phyloP scores from a whole-genome alignment of 2,113 vertebrate genomes.

The Potamarius usumacintae region DNA sequence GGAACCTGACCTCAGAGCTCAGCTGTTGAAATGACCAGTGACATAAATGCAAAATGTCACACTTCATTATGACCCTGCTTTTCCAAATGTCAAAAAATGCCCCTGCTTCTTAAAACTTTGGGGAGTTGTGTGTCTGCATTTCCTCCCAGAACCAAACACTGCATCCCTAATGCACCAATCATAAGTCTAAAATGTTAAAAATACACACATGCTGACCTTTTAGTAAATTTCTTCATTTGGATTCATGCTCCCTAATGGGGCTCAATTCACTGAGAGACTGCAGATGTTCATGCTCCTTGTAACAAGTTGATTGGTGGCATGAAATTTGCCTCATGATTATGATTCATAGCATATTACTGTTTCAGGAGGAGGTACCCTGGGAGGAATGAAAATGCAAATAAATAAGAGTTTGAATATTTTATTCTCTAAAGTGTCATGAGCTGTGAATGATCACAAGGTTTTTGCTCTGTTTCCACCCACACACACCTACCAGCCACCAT shows the following conservation, averaged over 20 bases:
- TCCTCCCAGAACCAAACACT: slow-evolving; percentile 24
- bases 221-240: slow-evolving; percentile 73
- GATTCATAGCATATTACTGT: slow-evolving; percentile 21
- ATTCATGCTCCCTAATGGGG: slow-evolving; percentile 63
- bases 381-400: slow-evolving; percentile 27
- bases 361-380: not conserved
- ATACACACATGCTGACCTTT: slow-evolving; percentile 73
- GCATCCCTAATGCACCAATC: slow-evolving; percentile 24
- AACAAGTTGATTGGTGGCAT: slow-evolving; percentile 52
- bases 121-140: slow-evolving; percentile 21
- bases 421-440: slow-evolving; percentile 1
- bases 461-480: not conserved
- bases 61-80: slow-evolving; percentile 47
- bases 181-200: slow-evolving; percentile 59
- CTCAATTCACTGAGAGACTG: slow-evolving; percentile 2
- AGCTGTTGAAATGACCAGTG: not conserved
- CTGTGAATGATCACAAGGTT: not conserved
- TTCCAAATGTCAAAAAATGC: slow-evolving; percentile 53
- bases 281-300: slow-evolving; percentile 56
- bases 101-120: slow-evolving; percentile 42
- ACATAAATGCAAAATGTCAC: slow-evolving; percentile 31
- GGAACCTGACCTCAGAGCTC: not conserved
- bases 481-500: not conserved
- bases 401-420: slow-evolving; percentile 8
- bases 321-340: slow-evolving; percentile 28